phyloP scores from a whole-genome alignment of 1,140 invertebrate genomes.

The Drosophila yakuba region DNA sequence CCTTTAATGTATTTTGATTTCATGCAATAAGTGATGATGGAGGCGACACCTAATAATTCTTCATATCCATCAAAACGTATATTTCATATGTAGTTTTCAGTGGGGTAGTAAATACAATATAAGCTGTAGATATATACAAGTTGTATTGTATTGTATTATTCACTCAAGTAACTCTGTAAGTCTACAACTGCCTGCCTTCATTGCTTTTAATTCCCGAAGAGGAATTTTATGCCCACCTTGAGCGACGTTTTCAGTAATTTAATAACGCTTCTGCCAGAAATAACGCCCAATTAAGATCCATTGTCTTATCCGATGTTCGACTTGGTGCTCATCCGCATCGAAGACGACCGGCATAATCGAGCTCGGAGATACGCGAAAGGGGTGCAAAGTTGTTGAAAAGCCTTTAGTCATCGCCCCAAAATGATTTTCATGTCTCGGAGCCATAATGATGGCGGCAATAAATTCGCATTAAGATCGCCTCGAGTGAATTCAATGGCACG shows the following conservation, averaged over 20 bases:
- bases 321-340: constrained; percentile 2
- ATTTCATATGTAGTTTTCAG: too few relatives aligned
- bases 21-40: background rate
- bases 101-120: too few relatives aligned
- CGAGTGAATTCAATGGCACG: constrained; percentile 23
- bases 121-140: too few relatives aligned
- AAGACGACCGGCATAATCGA: constrained; percentile 59
- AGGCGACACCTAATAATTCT: background rate
- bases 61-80: too few relatives aligned
- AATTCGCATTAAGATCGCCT: constrained; percentile 80
- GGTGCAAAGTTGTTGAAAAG: constrained; percentile 68
- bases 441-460: constrained; percentile 71
- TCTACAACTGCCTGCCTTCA: background rate
- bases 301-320: constrained; percentile 62
- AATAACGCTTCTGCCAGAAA: constrained; percentile 23
- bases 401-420: constrained; percentile 69
- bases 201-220: background rate
- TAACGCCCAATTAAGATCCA: constrained; percentile 68
- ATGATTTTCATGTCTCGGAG: constrained; percentile 65
- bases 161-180: background rate
- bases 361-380: constrained; percentile 35
- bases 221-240: constrained; percentile 9
- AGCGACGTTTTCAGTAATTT: constrained; percentile 2
- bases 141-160: too few relatives aligned
- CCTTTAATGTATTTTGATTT: constrained; percentile 29